Base-by-base conservation (phyloP, 2,888 invertebrate species). In the Rotaria magnacalcarata region DNA sequence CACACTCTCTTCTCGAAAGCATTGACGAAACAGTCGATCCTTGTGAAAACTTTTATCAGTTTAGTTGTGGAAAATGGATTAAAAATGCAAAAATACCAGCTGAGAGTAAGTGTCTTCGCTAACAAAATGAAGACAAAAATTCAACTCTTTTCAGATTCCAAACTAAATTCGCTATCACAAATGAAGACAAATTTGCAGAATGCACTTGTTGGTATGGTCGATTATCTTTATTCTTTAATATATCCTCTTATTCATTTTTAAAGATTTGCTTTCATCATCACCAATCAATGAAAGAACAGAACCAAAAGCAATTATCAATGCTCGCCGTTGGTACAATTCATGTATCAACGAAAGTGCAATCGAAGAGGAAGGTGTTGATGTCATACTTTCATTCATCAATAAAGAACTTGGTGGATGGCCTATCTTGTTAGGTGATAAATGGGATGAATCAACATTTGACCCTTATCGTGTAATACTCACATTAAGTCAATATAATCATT, bases 361-460 rank as follows among this genome's bases (percentile, higher is more conserved):
- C 24, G 86, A 86, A 54, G 56, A n/a, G 8, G 50, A 60, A 43
- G 86, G 86, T n/a, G 27, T 80, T 8, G 67, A 85, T 41, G 60
- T 47, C 27, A 27, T 86, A 80, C 67, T 43, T 21, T n/a, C 85
- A 16, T 21, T 86, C 5, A 21, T 86, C 21, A 85, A 85, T 19
- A 60, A 24, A 24, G 85, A 86, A 19, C 41, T 86, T 14, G 86
- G 86, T 60, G 86, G 86, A 21, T 86, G 86, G 41, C 80, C 85
- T 11, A 34, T 84, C 1, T 24, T 86, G 16, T 27, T 47, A 41
- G 34, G 75, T n/a, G 24, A 43, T 4, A 58, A 2, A n/a, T 84
- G 75, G 58, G 24, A 86, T 21, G 56, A 14, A 54, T 56, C 67
- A 50, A 74, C 8, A 75, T 75, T 56, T 41, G 34, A 56, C 50